Evolutionary conservation across 1,140 invertebrate genomes (phyloP).

Genomic region (Colletes latitarsis): DNA sequence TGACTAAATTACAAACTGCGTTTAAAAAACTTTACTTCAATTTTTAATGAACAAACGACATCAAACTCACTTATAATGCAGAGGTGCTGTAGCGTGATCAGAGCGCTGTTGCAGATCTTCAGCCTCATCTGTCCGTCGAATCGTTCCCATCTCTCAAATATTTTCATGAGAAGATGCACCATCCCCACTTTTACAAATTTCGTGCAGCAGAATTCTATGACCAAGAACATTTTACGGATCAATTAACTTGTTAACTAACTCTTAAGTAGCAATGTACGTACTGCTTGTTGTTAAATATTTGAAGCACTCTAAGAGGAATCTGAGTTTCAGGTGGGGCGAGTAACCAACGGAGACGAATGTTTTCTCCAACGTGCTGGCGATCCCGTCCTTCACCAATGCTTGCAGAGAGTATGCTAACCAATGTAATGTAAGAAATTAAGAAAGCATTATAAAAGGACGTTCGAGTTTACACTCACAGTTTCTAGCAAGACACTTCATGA

Average conservation of each 20-base stretch:
- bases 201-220: slow-evolving; percentile 79
- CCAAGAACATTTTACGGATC: slow-evolving; percentile 1
- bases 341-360: slow-evolving; percentile 84
- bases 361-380: slow-evolving; percentile 84
- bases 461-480: slow-evolving; percentile 80
- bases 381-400: slow-evolving; percentile 84
- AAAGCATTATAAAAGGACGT: not conserved
- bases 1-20: not conserved
- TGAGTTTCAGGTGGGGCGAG: slow-evolving; percentile 84
- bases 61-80: slow-evolving; percentile 83
- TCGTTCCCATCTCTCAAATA: slow-evolving; percentile 86
- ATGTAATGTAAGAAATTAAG: slow-evolving; percentile 22
- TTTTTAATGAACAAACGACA: too few species aligned
- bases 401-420: slow-evolving; percentile 83
- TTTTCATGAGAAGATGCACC: slow-evolving; percentile 82
- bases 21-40: too few species aligned
- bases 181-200: slow-evolving; percentile 84
- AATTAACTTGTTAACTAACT: too few species aligned
- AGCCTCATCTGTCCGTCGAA: slow-evolving; percentile 84
- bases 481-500: slow-evolving; percentile 84
- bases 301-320: slow-evolving; percentile 84
- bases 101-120: slow-evolving; percentile 83
- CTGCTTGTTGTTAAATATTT: slow-evolving; percentile 86
- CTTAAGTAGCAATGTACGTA: slow-evolving; percentile 69
- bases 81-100: slow-evolving; percentile 84